These are phyloP conservation scores for Formicarius rufipectus DNA, from an alignment of 2,113 vertebrate genomes.

Conservation along the genomic window DNA sequence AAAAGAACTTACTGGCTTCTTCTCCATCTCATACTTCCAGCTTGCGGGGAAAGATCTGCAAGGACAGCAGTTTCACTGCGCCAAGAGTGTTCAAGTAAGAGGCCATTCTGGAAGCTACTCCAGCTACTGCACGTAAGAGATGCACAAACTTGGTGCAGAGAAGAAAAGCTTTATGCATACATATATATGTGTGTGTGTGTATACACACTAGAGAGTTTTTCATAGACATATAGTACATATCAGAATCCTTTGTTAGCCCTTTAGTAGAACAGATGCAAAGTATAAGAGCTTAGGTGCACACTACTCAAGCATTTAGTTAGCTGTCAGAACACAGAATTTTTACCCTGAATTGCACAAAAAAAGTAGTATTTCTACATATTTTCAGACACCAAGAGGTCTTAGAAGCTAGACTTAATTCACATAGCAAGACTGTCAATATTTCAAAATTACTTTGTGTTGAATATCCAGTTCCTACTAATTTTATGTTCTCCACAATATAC, in stretches of 20 bases:
- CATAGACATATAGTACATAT: neutral
- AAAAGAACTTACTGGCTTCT: neutral
- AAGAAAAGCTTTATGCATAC: neutral
- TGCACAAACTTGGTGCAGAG: neutral
- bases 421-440: neutral
- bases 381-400: neutral
- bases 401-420: neutral
- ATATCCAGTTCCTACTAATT: neutral
- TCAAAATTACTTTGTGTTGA: neutral
- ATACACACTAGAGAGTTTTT: neutral
- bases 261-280: neutral
- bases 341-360: neutral
- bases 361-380: neutral
- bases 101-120: neutral
- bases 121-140: neutral
- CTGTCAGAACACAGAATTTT: neutral
- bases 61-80: neutral
- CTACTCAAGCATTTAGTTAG: neutral
- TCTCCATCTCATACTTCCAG: neutral
- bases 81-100: neutral
- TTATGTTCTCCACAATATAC: neutral
- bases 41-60: neutral
- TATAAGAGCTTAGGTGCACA: neutral
- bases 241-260: neutral
- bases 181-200: neutral